Evolutionary conservation across 2,888 invertebrate genomes (phyloP).

Genomic region (Tortrix viridana): DNA sequence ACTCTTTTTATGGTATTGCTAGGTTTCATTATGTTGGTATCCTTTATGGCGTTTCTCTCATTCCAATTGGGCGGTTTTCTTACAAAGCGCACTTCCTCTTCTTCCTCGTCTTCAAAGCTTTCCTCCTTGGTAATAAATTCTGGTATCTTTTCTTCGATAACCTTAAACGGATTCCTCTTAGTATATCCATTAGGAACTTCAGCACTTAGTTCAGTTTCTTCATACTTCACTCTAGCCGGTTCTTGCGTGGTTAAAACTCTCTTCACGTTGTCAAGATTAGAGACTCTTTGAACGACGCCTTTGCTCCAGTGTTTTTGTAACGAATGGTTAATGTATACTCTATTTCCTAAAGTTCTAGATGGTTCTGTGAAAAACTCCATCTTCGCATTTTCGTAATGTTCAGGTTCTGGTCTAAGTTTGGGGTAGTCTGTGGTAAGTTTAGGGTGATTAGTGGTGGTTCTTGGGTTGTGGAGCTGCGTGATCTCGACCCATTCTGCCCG

Average conservation of each 20-base stretch:
- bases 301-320: conserved; percentile 47
- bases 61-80: conserved; percentile 19
- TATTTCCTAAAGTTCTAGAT: conserved; percentile 34
- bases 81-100: conserved; percentile 11
- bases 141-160: conserved; percentile 10
- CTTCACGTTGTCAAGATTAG: conserved; percentile 37
- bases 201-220: conserved; percentile 30
- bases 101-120: conserved; percentile 20
- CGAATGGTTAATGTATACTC: conserved; percentile 55
- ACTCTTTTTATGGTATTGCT: conserved; percentile 23
- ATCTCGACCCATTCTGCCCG: conserved; percentile 75
- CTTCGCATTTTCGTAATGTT: too few species aligned
- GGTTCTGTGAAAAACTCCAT: conserved; percentile 38
- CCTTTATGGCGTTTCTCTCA: conserved; percentile 10
- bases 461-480: conserved; percentile 61
- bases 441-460: conserved; percentile 46
- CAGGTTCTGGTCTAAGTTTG: conserved; percentile 7
- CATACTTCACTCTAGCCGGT: conserved; percentile 28
- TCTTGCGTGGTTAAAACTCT: conserved; percentile 28
- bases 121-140: conserved; percentile 39
- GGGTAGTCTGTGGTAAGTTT: conserved; percentile 27
- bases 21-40: conserved; percentile 15
- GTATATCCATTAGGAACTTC: conserved; percentile 16
- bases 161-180: conserved; percentile 21
- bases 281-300: conserved; percentile 54